Evolutionary conservation across 2,888 invertebrate genomes (phyloP), one percentile per base, ranked within the genome.

Genomic region (Cryptus viduatorius): DNA sequence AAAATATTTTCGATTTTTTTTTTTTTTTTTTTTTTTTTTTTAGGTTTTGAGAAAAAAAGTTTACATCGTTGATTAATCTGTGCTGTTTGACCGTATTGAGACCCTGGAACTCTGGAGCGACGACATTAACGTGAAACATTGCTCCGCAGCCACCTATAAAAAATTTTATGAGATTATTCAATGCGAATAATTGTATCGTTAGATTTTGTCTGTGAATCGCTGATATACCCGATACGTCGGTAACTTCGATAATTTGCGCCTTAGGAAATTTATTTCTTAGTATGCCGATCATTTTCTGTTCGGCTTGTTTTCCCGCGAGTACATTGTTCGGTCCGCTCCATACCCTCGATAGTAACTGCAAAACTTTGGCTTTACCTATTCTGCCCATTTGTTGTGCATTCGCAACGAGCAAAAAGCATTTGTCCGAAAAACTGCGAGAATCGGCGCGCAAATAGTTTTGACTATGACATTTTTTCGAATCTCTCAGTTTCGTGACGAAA

Each of bases 81-180:
- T 97, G 97, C 90, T 97, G 97, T 90, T 97, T 97, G 0, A 97
- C 95, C 79, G 95, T 95, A 31, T 95, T 95, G 48, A 97, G 90
- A 14, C 96, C 97, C 91, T 95, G 94, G 90, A 97, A 97, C 89
- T 97, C 97, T 44, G 94, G 94, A 1, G 96, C 95, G 93, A 96
- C 95, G 12, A 97, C 95, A 90, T 94, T 93, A 53, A 96, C 95
- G 94, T 97, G 96, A 93, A 96, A 97, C 97, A 97, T 97, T 16
- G 97, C 97, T 1, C 97, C 97, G 92, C 97, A 97, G 69, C 97
- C 96, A 80, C 97, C 97, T 95, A 86, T 0, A 46, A 92, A 89
- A 75, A 82, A 71, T 42, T 44, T 2, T 50, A 46, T 8, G 64
- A 10, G 31, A 72, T 53, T 67, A n/a, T n/a, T 42, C 4, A 19